Evolutionary conservation across 2,113 vertebrate genomes (phyloP).

Genomic region (Coreoperca whiteheadi): DNA sequence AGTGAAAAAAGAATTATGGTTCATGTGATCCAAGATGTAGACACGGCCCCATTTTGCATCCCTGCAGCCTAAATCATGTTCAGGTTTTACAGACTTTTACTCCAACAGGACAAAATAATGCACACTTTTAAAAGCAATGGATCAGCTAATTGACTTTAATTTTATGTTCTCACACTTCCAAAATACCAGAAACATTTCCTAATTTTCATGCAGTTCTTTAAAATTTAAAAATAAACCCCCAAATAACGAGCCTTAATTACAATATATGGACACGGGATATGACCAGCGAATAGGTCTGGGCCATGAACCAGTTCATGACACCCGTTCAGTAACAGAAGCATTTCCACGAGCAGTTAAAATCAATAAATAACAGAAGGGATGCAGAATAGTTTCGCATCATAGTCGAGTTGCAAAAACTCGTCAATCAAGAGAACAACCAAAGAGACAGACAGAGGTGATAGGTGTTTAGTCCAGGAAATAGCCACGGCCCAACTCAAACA

Average conservation of each 20-base stretch:
- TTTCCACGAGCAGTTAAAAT: neutral
- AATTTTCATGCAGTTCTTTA: too few species aligned
- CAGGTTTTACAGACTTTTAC: neutral
- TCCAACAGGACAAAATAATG: neutral
- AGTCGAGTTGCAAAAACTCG: neutral
- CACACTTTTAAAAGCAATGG: neutral
- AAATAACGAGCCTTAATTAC: neutral
- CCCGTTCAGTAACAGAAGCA: neutral
- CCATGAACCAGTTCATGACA: neutral
- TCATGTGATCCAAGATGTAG: constrained; percentile 14
- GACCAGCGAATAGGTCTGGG: neutral
- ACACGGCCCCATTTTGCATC: too few species aligned
- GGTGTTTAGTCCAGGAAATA: constrained; percentile 8
- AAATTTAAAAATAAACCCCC: too few species aligned
- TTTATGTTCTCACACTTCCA: neutral
- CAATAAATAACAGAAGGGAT: constrained; percentile 9
- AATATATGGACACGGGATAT: neutral
- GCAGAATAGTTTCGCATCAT: neutral
- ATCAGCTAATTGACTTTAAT: neutral
- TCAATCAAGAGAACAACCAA: neutral
- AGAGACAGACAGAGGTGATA: neutral
- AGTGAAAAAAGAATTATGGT: neutral
- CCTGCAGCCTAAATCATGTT: too few species aligned
- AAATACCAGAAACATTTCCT: too few species aligned
- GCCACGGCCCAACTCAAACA: neutral